Conservation (phyloP, 1,140 invertebrate genomes). For the Neodiprion virginianus region DNA sequence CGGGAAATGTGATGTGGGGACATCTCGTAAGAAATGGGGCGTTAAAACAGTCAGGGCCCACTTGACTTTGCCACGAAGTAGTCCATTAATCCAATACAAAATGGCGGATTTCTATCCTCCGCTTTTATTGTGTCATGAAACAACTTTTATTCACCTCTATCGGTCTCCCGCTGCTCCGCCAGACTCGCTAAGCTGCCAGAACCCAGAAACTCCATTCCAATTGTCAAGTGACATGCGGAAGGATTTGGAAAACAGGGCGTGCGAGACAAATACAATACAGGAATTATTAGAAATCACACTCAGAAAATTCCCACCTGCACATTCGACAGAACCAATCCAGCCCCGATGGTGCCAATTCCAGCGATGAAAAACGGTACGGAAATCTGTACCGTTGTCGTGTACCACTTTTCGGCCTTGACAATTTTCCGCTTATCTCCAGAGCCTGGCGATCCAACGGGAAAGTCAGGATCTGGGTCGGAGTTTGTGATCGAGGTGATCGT, state of each 20-base stretch:
- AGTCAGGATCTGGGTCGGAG: slow-evolving; percentile 48
- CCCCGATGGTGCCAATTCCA: slow-evolving; percentile 92
- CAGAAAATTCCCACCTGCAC: slow-evolving; percentile 71
- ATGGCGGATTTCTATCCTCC: background rate
- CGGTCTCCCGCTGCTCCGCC: too few species aligned
- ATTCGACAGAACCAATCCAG: slow-evolving; percentile 83
- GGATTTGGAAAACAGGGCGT: too few species aligned
- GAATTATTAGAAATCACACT: too few species aligned
- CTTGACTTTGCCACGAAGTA: slow-evolving; percentile 1
- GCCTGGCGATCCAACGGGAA: slow-evolving; percentile 14
- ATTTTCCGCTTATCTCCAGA: slow-evolving; percentile 29
- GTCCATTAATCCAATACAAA: slow-evolving; percentile 7
- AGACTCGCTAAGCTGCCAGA: too few species aligned
- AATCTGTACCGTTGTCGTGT: slow-evolving; percentile 81
- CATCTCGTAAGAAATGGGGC: background rate
- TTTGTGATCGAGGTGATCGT: slow-evolving; percentile 49
- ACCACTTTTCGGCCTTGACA: slow-evolving; percentile 75
- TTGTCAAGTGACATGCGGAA: too few species aligned
- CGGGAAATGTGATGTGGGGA: background rate
- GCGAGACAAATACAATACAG: too few species aligned
- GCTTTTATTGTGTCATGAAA: background rate
- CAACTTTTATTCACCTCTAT: background rate
- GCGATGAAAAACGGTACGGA: slow-evolving; percentile 94
- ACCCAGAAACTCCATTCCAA: too few species aligned
- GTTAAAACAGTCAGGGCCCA: slow-evolving; percentile 1